Conservation (phyloP, 2,113 vertebrate genomes). For the Cheilinus undulatus region DNA sequence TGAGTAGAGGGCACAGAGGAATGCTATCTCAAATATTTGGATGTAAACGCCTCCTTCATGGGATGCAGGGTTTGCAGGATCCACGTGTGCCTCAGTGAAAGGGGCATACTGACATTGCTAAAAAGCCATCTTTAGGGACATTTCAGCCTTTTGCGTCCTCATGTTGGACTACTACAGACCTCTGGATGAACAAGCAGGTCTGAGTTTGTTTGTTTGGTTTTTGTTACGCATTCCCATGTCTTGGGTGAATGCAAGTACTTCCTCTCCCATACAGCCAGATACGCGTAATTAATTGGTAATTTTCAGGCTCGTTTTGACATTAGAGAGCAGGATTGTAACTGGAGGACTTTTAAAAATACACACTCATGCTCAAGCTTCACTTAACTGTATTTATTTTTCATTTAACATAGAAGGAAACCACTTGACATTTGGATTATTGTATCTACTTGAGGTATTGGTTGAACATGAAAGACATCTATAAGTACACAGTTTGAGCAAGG, state of each 20-base stretch:
- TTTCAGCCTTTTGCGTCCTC: constrained; percentile 49
- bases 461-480: constrained; percentile 16
- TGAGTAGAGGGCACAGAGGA: constrained; percentile 39
- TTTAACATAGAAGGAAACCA: constrained; percentile 46
- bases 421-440: constrained; percentile 13
- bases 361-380: constrained; percentile 48
- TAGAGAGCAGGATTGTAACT: constrained; percentile 56
- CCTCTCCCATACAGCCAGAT: constrained; percentile 78
- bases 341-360: constrained; percentile 78
- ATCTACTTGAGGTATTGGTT: constrained; percentile 7
- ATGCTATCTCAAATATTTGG: constrained; percentile 60
- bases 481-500: not conserved
- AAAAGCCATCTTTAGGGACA: constrained; percentile 33
- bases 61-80: constrained; percentile 31
- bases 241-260: constrained; percentile 73
- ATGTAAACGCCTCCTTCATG: constrained; percentile 30
- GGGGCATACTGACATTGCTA: constrained; percentile 50
- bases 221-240: constrained; percentile 69
- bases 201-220: constrained; percentile 76
- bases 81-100: constrained; percentile 28
- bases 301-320: constrained; percentile 53
- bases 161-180: constrained; percentile 29
- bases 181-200: constrained; percentile 48
- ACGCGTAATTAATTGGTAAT: constrained; percentile 78
- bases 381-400: constrained; percentile 57